Conservation (phyloP, 2,113 vertebrate species). For the Phylloscopus whistleri region DNA sequence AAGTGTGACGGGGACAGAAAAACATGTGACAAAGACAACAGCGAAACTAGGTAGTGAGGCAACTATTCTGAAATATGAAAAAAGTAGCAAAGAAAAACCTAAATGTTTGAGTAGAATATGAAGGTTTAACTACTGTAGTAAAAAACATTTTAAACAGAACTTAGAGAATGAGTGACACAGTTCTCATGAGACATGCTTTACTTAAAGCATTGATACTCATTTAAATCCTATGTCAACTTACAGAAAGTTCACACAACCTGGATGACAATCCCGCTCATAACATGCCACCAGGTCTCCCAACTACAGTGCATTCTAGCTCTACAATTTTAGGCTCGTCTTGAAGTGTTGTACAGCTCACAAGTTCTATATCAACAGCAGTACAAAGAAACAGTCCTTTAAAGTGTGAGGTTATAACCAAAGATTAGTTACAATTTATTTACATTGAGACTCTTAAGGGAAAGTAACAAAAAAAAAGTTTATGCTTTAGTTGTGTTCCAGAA, state of each 20-base stretch:
- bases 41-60: neutral
- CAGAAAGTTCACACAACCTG: neutral
- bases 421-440: neutral
- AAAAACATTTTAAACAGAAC: neutral
- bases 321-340: neutral
- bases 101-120: neutral
- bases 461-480: neutral
- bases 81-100: neutral
- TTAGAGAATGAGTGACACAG: neutral
- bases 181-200: accelerated
- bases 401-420: neutral
- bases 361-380: neutral
- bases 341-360: neutral
- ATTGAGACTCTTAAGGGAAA: neutral
- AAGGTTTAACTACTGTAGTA: neutral
- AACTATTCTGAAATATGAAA: neutral
- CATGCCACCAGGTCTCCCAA: neutral
- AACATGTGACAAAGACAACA: accelerated
- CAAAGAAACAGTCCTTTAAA: neutral
- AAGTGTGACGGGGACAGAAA: accelerated
- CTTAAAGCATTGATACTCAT: neutral
- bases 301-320: neutral
- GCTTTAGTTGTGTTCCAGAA: neutral
- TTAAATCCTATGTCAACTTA: neutral
- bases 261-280: neutral